Percentiles rank a stretch among this genome's conserved stretches.
phyloP scores from a whole-genome alignment of 2,888 invertebrate species.

The Timema podura region DNA sequence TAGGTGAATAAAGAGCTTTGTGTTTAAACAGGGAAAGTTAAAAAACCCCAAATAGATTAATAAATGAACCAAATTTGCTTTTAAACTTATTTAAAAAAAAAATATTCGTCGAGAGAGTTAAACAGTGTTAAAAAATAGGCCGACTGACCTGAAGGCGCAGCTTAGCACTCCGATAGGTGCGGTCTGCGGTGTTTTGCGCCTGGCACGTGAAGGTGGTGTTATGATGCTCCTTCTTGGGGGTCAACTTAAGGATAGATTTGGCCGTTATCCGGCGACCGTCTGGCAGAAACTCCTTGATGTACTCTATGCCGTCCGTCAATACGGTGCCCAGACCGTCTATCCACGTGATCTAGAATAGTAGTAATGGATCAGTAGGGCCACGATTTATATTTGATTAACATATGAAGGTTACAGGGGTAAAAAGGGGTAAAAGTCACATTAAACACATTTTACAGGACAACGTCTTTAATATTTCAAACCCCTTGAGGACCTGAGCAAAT shows the following conservation, averaged over 20 bases:
- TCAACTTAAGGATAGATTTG: conserved; percentile 75
- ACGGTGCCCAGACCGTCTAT: conserved; percentile 85
- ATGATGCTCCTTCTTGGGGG: conserved; percentile 83
- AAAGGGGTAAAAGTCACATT: too few species aligned
- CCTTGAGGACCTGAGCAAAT: too few species aligned
- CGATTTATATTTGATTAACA: conserved; percentile 19
- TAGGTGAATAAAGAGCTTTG: too few species aligned
- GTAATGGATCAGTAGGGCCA: conserved; percentile 4
- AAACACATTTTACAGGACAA: too few species aligned
- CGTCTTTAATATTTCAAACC: too few species aligned
- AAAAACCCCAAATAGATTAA: too few species aligned
- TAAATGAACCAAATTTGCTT: too few species aligned
- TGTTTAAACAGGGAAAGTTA: too few species aligned
- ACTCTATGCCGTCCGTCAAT: conserved; percentile 73
- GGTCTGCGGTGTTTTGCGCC: conserved; percentile 87
- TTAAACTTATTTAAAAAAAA: too few species aligned
- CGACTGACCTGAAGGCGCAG: conserved; percentile 65
- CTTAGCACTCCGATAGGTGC: conserved; percentile 75
- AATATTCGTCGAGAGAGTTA: too few species aligned
- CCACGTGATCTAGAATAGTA: conserved; percentile 73
- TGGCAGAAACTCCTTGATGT: conserved; percentile 63
- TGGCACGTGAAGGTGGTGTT: conserved; percentile 89
- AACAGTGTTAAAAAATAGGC: neutral
- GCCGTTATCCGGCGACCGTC: conserved; percentile 83
- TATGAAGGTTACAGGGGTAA: neutral